These are phyloP conservation scores for Polydrusus pterygomalis DNA, from an alignment of 2,888 invertebrate species.

Conservation along the genomic window DNA sequence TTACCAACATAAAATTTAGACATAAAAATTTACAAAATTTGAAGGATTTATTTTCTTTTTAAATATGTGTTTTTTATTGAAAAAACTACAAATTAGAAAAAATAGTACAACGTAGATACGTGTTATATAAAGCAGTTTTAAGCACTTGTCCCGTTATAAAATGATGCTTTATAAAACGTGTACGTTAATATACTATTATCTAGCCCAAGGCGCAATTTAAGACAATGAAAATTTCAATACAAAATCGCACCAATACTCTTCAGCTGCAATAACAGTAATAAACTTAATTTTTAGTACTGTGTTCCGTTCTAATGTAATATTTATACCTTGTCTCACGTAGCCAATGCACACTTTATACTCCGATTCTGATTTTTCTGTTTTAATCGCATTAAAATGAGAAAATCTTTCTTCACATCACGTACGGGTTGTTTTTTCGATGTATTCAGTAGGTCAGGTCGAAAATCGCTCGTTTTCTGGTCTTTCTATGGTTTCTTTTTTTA, in stretches of 20 bases:
- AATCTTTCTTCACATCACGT: constrained; percentile 29
- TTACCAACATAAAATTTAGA: too few species aligned
- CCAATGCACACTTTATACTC: neutral
- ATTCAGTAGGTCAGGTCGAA: constrained; percentile 23
- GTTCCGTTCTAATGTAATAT: neutral
- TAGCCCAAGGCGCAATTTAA: too few species aligned
- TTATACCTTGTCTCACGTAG: neutral
- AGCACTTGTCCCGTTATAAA: too few species aligned
- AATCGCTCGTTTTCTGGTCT: constrained; percentile 23
- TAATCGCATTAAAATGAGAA: constrained; percentile 31
- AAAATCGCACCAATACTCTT: neutral
- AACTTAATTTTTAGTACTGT: neutral
- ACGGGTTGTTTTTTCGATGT: neutral
- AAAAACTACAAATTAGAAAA: too few species aligned
- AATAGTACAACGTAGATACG: too few species aligned
- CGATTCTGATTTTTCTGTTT: constrained; percentile 9
- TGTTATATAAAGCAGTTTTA: too few species aligned
- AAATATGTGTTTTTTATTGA: too few species aligned
- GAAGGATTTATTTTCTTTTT: too few species aligned
- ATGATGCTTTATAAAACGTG: too few species aligned
- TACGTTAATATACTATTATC: too few species aligned
- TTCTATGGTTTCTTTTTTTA: neutral
- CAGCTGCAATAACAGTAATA: neutral
- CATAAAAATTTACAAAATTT: too few species aligned
- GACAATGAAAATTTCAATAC: too few species aligned